Conservation (phyloP, 2,797 vertebrate genomes). For the Ammospiza maritima region DNA sequence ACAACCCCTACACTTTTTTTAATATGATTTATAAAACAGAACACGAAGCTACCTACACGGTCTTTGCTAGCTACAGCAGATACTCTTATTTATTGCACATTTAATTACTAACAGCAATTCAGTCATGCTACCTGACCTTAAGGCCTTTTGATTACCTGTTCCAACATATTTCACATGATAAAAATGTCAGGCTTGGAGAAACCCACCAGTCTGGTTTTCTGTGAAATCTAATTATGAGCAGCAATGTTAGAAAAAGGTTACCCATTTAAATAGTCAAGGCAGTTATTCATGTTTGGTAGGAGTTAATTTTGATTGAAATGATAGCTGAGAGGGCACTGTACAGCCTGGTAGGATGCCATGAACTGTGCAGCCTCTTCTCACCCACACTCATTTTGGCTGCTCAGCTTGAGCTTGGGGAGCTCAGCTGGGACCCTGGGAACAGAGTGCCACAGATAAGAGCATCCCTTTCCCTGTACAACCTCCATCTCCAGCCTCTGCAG, state of each 20-base stretch:
- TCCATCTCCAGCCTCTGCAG: no score
- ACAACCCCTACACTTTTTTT: conserved; percentile 44
- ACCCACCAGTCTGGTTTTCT: conserved; percentile 14
- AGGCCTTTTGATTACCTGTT: conserved; percentile 52
- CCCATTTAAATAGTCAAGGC: not conserved
- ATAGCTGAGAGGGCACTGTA: not conserved
- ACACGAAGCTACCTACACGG: conserved; percentile 43
- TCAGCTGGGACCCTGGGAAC: not conserved
- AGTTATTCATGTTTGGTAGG: not conserved
- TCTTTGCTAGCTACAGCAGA: conserved; percentile 36
- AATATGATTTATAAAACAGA: conserved; percentile 69
- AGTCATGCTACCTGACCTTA: conserved; percentile 50
- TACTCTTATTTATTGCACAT: conserved; percentile 38
- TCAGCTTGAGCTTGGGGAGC: not conserved
- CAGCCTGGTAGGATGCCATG: not conserved
- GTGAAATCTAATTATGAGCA: conserved; percentile 59
- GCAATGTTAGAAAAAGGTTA: conserved; percentile 9
- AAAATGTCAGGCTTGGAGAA: conserved; percentile 41
- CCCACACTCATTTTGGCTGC: not conserved
- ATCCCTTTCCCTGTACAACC: fast-evolving
- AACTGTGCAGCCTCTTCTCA: not conserved
- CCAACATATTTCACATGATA: conserved; percentile 48
- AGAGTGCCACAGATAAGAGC: fast-evolving
- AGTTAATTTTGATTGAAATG: conserved; percentile 1
- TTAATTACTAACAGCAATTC: conserved; percentile 59